These are phyloP conservation scores for Labeo rohita DNA, from an alignment of 2,113 vertebrate species.

Conservation along the genomic window DNA sequence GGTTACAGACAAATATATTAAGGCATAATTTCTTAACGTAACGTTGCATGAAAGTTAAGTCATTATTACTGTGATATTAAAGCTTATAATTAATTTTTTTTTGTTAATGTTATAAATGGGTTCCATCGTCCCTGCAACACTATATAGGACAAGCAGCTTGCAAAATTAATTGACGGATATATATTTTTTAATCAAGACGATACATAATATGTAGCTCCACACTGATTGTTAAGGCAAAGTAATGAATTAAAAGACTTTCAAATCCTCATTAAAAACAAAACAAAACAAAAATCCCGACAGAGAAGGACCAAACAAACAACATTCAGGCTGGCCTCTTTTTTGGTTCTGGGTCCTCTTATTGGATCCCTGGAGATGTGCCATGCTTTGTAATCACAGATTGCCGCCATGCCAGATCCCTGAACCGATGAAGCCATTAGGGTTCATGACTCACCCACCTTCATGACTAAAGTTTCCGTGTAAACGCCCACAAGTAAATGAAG, in stretches of 20 bases:
- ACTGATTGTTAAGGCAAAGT: background rate
- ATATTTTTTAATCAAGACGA: background rate
- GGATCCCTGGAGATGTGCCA: constrained; percentile 46
- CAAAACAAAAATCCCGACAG: background rate
- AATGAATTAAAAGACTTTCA: background rate
- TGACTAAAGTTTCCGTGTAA: constrained; percentile 67
- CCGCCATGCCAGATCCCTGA: constrained; percentile 45
- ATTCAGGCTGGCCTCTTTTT: constrained; percentile 11
- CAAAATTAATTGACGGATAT: background rate
- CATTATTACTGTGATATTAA: background rate
- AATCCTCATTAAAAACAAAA: background rate
- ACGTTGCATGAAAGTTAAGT: background rate
- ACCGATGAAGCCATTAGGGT: constrained; percentile 48
- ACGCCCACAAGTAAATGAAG: constrained; percentile 52
- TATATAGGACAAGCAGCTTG: background rate
- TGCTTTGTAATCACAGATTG: constrained; percentile 51
- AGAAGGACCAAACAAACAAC: constrained; percentile 16
- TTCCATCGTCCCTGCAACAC: background rate
- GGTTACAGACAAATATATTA: background rate
- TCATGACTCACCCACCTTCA: constrained; percentile 54
- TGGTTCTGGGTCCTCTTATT: constrained; percentile 34
- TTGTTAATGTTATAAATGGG: background rate
- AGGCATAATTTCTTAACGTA: background rate
- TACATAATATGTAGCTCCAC: background rate
- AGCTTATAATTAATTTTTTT: background rate